Base-by-base conservation (phyloP, 2,797 vertebrate genomes). In the Amphiprion clarkii region DNA sequence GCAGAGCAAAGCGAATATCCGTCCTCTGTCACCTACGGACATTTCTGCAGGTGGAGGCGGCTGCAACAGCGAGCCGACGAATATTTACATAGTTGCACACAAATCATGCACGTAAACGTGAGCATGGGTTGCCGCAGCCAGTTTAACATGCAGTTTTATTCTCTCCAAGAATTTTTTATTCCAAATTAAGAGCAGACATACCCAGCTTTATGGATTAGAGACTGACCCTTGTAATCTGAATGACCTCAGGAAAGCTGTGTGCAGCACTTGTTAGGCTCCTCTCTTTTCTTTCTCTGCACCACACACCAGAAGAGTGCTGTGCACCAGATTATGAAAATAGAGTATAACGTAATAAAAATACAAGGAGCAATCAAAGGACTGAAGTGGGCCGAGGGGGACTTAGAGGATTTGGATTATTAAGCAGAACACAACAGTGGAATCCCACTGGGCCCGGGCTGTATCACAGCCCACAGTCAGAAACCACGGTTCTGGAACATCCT, bases 351-450 rank as follows among this genome's bases (percentile, higher is more conserved):
- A 86, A 89, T 89, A 91, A 91, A 91, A 89, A 91, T 86, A 92
- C 89, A 93, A 92, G 90, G 88, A 91, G 89, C 86, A 93, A 92
- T 93, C 87, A 90, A 89, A 91, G 79, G 81, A 86, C 79, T 91
- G 86, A 89, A 92, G 88, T 89, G 88, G 92, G 91, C 89, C 87
- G 84, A 82, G 80, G 83, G 91, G 83, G 91, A 93, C 44, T 90
- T 92, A 87, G 85, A 91, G 91, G 93, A 93, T 93, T 93, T 93
- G 89, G 90, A 93, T 94, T 94, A 94, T 94, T 93, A 93, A 93
- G 82, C 93, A 87, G 88, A 92, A 93, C 90, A 93, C 89, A 95
- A 89, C 90, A 90, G 76, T 63, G 60, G 79, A 91, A 74, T 93
- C 90, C 88, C 92, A 86, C 56, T 57, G 83, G 90, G 82, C 73